These are phyloP conservation scores for Nycticorax nycticorax DNA, from an alignment of 2,113 vertebrate species.

Conservation along the genomic window DNA sequence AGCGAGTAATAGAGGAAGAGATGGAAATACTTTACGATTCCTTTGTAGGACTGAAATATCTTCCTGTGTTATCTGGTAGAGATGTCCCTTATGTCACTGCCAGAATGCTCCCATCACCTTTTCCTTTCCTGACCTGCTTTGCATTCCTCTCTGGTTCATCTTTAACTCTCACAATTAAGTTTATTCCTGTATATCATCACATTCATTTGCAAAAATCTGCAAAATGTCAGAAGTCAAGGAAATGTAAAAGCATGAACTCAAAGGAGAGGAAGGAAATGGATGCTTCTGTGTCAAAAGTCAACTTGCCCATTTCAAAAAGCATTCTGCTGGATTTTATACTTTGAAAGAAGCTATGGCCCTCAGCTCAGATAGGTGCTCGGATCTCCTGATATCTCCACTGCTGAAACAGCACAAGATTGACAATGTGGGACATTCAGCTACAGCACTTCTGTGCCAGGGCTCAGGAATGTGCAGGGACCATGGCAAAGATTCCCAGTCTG, in stretches of 20 bases:
- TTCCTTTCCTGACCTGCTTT: not conserved
- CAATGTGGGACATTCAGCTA: accelerated
- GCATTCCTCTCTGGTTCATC: not conserved
- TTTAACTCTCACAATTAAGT: not conserved
- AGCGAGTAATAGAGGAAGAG: accelerated
- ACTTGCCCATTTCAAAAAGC: not conserved
- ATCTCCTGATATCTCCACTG: not conserved
- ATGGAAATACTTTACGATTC: accelerated
- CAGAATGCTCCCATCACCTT: not conserved
- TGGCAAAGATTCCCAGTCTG: not conserved
- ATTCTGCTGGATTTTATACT: not conserved
- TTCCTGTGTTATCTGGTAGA: not conserved
- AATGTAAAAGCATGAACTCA: not conserved
- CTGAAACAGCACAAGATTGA: not conserved
- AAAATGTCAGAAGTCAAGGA: not conserved
- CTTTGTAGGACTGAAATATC: accelerated
- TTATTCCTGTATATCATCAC: not conserved
- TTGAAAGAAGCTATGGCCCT: not conserved
- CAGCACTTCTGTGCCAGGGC: not conserved
- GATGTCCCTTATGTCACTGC: not conserved
- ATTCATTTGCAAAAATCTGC: not conserved
- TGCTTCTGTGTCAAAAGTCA: not conserved
- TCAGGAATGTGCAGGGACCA: not conserved
- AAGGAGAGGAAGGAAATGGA: not conserved
- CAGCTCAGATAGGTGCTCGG: not conserved